Conservation (phyloP, 2,113 vertebrate species). For the Neolamprologus kungweensis region DNA sequence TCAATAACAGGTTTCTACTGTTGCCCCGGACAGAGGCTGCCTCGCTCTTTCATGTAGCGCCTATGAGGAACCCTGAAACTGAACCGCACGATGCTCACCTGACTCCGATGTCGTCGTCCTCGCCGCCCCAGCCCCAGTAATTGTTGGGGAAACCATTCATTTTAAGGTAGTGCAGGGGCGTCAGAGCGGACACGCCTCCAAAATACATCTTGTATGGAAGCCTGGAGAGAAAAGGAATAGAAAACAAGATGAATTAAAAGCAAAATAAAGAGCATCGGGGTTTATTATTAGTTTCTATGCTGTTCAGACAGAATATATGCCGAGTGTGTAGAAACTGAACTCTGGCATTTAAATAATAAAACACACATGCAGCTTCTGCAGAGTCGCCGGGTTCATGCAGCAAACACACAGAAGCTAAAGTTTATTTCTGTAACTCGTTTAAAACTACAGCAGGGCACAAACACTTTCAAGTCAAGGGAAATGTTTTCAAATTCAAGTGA, state of each 20-base stretch:
- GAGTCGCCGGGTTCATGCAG: not conserved
- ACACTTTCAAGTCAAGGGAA: not conserved
- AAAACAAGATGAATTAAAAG: not conserved
- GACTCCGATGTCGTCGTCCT: constrained; percentile 68
- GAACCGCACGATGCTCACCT: constrained; percentile 51
- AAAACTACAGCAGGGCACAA: not conserved
- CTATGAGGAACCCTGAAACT: not conserved
- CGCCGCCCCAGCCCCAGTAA: constrained; percentile 76
- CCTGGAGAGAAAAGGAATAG: constrained; percentile 34
- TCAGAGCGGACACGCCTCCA: constrained; percentile 76
- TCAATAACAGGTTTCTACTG: not conserved
- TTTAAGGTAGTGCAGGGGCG: constrained; percentile 75
- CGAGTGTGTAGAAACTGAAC: not conserved
- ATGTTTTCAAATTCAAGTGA: not conserved
- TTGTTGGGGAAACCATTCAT: constrained; percentile 80
- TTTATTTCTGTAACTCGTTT: accelerated
- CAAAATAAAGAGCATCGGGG: not conserved
- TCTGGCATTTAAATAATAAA: not conserved
- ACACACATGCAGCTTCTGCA: not conserved
- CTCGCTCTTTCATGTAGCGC: not conserved
- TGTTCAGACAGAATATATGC: not conserved
- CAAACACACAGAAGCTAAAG: not conserved
- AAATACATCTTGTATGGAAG: constrained; percentile 76
- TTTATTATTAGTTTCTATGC: not conserved
- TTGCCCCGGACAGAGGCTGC: not conserved